Evolutionary conservation across 2,797 vertebrate genomes (phyloP), one percentile per base, ranked within the genome.

Genomic region (Graptemys geographica): DNA sequence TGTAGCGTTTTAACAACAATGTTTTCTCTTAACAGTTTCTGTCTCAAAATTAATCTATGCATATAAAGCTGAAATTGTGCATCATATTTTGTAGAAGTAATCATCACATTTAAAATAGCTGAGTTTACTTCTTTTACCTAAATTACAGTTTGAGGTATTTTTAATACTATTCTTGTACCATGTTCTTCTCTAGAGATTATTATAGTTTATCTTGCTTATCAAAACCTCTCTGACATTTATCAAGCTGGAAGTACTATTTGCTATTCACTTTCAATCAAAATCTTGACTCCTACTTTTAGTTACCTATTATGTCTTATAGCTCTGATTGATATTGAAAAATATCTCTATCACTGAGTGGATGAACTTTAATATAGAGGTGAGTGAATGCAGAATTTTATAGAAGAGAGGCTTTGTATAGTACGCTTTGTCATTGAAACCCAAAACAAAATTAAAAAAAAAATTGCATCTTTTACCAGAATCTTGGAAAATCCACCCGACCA

Each of bases 161-260:
- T 57, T 15, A 62, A 23, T 62, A n/a, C 18, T 93, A 37, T 93
- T 97, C 79, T 59, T 88, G 69, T 91, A 74, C 10, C 65, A 19
- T 91, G 72, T 93, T 97, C 94, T 96, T 16, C 83, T 97, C 84
- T 86, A 81, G 91, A 96, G 87, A 97, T 96, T 92, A 97, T 93
- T 96, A 87, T 21, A 95, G 56, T 96, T 97, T 96, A 92, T 81
- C 89, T 96, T 96, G 81, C 84, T 97, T 96, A 97, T 95, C 97
- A 93, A 97, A 95, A 95, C 89, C 93, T 97, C 81, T 52, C 90
- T 96, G 93, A 96, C 89, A 96, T 97, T 96, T 98, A 93, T 97
- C 78, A 86, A 98, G 93, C 69, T 96, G 69, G 89, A 97, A 97
- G 91, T 96, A 93, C 69, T 97, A 96, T 97, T 98, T 98, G 53